Percentiles rank a stretch among this genome's conserved stretches.
These are phyloP conservation scores for Eumerus sabulonum DNA, from an alignment of 2,888 invertebrate genomes.

Conservation along the genomic window DNA sequence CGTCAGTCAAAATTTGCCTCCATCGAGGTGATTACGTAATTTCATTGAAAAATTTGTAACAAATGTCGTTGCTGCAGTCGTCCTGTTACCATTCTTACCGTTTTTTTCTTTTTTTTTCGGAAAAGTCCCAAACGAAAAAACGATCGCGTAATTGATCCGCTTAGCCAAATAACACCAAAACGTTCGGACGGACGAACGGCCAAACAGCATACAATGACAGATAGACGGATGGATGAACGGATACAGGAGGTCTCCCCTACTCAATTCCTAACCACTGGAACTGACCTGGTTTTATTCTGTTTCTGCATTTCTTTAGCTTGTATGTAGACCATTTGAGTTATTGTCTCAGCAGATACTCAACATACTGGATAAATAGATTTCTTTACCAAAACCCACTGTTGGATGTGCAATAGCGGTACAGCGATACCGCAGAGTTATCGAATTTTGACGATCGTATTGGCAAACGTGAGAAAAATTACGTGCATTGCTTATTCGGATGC, in stretches of 20 bases:
- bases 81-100: slow-evolving; percentile 40
- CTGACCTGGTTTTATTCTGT: slow-evolving; percentile 53
- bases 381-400: slow-evolving; percentile 23
- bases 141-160: slow-evolving; percentile 64
- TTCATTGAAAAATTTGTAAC: slow-evolving; percentile 65
- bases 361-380: slow-evolving; percentile 54
- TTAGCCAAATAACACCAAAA: not conserved
- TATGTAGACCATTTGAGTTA: slow-evolving; percentile 56
- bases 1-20: slow-evolving; percentile 69
- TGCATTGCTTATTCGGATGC: slow-evolving; percentile 56
- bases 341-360: slow-evolving; percentile 64
- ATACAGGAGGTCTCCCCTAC: slow-evolving; percentile 30
- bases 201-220: slow-evolving; percentile 10
- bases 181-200: slow-evolving; percentile 21
- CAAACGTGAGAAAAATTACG: slow-evolving; percentile 67
- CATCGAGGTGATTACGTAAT: slow-evolving; percentile 62
- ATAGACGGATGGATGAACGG: slow-evolving; percentile 54
- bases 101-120: slow-evolving; percentile 1
- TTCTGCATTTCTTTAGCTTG: too few species aligned
- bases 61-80: slow-evolving; percentile 57
- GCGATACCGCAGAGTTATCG: slow-evolving; percentile 57
- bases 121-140: slow-evolving; percentile 33
- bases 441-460: slow-evolving; percentile 68
- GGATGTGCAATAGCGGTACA: slow-evolving; percentile 51
- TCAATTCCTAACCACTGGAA: slow-evolving; percentile 36